Conservation (phyloP, 2,113 vertebrate genomes). For the Sinocyclocheilus rhinocerous region DNA sequence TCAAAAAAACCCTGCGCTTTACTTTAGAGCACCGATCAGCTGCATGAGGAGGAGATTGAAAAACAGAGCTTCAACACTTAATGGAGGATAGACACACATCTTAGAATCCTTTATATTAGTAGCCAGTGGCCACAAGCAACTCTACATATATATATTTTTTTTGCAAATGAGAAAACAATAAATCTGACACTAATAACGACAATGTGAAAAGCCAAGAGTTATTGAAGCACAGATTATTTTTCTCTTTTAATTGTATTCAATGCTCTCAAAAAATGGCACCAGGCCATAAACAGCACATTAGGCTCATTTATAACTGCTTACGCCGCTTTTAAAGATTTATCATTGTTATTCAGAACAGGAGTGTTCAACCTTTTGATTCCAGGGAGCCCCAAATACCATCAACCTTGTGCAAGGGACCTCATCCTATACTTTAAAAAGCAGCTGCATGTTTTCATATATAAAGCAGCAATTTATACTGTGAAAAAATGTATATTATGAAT, state of each 20-base stretch:
- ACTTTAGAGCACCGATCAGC: slow-evolving; percentile 23
- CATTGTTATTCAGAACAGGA: slow-evolving; percentile 1
- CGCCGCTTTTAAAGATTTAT: slow-evolving; percentile 12
- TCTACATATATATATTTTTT: not conserved
- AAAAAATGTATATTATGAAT: not conserved
- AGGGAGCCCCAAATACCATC: not conserved
- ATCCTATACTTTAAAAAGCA: not conserved
- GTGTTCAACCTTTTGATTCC: not conserved
- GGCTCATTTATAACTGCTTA: slow-evolving; percentile 33
- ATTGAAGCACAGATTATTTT: slow-evolving; percentile 8
- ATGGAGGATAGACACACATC: not conserved
- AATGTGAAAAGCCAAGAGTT: slow-evolving; percentile 30
- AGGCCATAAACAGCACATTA: slow-evolving; percentile 26
- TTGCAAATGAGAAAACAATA: slow-evolving; percentile 19
- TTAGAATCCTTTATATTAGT: not conserved
- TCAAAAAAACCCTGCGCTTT: slow-evolving; percentile 15
- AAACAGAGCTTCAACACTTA: not conserved
- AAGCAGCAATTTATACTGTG: not conserved
- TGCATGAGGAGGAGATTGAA: slow-evolving; percentile 11
- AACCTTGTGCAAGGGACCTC: not conserved
- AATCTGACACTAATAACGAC: slow-evolving; percentile 12
- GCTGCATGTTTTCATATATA: not conserved
- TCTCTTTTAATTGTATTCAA: slow-evolving; percentile 25
- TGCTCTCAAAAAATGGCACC: slow-evolving; percentile 40
- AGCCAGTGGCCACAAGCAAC: not conserved